Evolutionary conservation across 2,888 invertebrate genomes (phyloP), one percentile per base, ranked within the genome.

Genomic region (Malthinus seriepunctatus): DNA sequence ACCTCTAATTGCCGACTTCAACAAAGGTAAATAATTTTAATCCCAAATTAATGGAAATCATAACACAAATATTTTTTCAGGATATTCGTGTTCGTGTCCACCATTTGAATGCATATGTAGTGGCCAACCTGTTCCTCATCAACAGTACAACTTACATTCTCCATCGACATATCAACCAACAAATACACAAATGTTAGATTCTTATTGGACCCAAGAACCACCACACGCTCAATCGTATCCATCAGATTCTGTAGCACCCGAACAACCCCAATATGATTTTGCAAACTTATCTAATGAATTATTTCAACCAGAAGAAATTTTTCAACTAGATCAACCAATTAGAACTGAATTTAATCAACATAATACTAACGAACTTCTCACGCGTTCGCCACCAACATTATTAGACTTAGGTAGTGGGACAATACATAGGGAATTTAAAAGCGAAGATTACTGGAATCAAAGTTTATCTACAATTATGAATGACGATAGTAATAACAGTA

Each of bases 251-350:
- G 38, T 39, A n/a, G 50, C 49, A 52, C 59, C 38, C 10, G 61
- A 62, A 77, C 80, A 77, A 73, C 71, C 49, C 1, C 80, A 77
- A 39, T 86, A 84, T 78, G 88, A 88, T 68, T 85, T 87, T 51
- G 80, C 83, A 0, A 78, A 82, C 0, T 79, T 87, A 44, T 81
- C 84, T 0, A 83, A 85, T 38, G 89, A 90, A 69, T 80, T 89
- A 23, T 89, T 89, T 73, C 89, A 89, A 71, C 89, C 90, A 0
- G 89, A 89, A 71, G 89, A 90, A 75, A 89, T 90, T 63, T 90
- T 90, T 76, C 89, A 89, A 73, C 76, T 89, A 57, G 89, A 89
- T 70, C 89, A 89, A 71, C 89, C 89, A 0, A 81, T 89, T 35
- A 80, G 88, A 67, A 78, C 86, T 0, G 88, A 88, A 69, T 87